phyloP scores from a whole-genome alignment of 2,113 vertebrate genomes.

The Vicugna pacos region DNA sequence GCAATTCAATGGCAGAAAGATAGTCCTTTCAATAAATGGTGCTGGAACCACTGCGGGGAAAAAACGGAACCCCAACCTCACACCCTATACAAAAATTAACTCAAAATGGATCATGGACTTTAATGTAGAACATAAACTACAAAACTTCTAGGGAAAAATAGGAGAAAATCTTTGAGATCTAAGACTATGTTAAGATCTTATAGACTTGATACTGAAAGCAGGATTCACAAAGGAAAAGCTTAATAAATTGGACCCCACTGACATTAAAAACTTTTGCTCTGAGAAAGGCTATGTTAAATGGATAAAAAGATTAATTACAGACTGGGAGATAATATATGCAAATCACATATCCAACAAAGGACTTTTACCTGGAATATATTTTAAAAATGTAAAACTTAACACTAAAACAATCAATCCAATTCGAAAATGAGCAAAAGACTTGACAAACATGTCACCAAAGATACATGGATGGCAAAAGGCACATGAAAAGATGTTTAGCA shows the following conservation, averaged over 20 bases:
- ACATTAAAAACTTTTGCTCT: neutral
- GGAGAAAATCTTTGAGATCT: neutral
- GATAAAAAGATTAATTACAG: neutral
- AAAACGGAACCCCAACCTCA: neutral
- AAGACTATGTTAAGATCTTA: neutral
- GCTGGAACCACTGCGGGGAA: too few relatives aligned
- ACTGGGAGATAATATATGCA: neutral
- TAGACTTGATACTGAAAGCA: constrained; percentile 14
- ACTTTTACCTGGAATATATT: neutral
- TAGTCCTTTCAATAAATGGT: neutral
- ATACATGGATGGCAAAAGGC: neutral
- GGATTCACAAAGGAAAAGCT: constrained; percentile 19
- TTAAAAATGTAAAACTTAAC: neutral
- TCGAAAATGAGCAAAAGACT: neutral
- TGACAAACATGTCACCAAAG: neutral
- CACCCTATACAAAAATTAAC: neutral
- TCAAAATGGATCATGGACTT: neutral
- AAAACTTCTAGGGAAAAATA: neutral
- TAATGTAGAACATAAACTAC: neutral
- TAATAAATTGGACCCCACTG: neutral
- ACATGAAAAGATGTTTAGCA: neutral
- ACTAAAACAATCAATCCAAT: neutral
- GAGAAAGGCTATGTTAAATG: neutral
- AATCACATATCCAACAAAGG: neutral
- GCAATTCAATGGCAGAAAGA: neutral